Evolutionary conservation across 2,888 invertebrate species (phyloP).

Genomic region (Macropis europaea): DNA sequence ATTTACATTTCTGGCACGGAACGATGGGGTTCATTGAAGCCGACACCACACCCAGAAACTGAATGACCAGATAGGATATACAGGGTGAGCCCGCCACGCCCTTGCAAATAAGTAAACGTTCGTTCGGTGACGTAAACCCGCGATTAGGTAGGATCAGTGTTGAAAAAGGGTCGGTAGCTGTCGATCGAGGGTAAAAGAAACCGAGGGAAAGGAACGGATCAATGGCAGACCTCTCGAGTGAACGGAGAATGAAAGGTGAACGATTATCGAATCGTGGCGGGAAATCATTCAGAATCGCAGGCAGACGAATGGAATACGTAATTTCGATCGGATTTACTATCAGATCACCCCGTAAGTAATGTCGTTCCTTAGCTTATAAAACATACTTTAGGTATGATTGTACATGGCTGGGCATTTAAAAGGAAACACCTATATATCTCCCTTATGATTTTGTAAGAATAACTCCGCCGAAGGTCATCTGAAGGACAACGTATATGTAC

Average conservation of each 20-base stretch:
- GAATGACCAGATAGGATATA: constrained; percentile 50
- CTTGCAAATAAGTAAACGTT: constrained; percentile 62
- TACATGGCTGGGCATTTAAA: no score
- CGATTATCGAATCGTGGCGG: constrained; percentile 29
- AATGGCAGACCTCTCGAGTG: no score
- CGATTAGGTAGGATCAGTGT: constrained; percentile 55
- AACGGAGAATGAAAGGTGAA: constrained; percentile 31
- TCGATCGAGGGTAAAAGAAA: constrained; percentile 22
- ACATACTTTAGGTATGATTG: no score
- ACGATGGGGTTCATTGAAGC: constrained; percentile 59
- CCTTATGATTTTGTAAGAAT: no score
- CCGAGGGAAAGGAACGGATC: constrained; percentile 23
- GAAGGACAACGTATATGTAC: no score
- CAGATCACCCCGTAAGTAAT: no score
- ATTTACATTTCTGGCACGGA: constrained; percentile 39
- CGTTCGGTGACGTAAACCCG: constrained; percentile 52
- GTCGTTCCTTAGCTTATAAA: no score
- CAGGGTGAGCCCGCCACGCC: constrained; percentile 56
- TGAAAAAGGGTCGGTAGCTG: constrained; percentile 29
- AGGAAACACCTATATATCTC: no score
- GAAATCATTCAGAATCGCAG: constrained; percentile 8
- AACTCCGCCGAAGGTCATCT: no score
- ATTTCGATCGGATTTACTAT: constrained; percentile 15
- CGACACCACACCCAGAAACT: constrained; percentile 60
- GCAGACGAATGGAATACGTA: neutral